These are phyloP conservation scores for Antennarius maculatus DNA, from an alignment of 2,797 vertebrate species.

Conservation along the genomic window DNA sequence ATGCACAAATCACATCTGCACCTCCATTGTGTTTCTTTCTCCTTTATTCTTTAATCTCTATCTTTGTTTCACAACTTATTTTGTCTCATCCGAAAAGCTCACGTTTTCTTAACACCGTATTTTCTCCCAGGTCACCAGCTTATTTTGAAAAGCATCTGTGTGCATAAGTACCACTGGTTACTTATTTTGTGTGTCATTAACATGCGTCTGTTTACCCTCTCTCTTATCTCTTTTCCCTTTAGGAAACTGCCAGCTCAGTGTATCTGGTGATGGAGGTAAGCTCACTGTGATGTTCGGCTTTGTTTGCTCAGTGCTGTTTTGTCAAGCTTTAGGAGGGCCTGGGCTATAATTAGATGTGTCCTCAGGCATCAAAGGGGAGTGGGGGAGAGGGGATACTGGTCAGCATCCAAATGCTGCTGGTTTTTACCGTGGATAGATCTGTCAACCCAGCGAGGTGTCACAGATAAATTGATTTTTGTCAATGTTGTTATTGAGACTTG, in stretches of 20 bases:
- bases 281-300: slow-evolving; percentile 41
- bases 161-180: slow-evolving; percentile 36
- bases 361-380: slow-evolving; percentile 34
- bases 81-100: background rate
- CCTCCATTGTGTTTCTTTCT: background rate
- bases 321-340: slow-evolving; percentile 38
- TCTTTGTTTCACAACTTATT: background rate
- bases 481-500: background rate
- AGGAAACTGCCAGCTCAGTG: slow-evolving; percentile 97
- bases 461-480: background rate
- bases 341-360: slow-evolving; percentile 62
- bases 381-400: slow-evolving; percentile 17
- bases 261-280: slow-evolving; percentile 99
- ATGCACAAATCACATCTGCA: background rate
- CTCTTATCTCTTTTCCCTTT: slow-evolving; percentile 50
- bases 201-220: slow-evolving; percentile 51
- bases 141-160: slow-evolving; percentile 22
- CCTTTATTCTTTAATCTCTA: no score
- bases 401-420: slow-evolving; percentile 10
- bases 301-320: slow-evolving; percentile 60
- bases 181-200: slow-evolving; percentile 46
- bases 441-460: background rate
- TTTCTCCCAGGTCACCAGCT: slow-evolving; percentile 2
- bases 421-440: slow-evolving; percentile 4
- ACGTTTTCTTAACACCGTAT: background rate